Base-by-base conservation (phyloP, 2,113 vertebrate species). In the Gymnocephalus cernua region DNA sequence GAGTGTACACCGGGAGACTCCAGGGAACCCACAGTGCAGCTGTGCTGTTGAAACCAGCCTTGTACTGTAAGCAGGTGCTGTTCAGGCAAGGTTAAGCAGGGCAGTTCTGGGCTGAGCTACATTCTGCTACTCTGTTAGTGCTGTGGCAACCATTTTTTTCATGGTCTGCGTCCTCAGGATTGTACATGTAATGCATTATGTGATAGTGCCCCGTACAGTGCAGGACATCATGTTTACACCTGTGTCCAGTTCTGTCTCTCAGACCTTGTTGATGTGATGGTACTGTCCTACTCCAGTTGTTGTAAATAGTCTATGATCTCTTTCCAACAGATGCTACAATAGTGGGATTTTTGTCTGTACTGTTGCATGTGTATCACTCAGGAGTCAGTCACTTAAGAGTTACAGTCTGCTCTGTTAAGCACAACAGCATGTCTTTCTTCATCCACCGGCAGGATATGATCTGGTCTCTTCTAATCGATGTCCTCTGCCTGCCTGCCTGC, bases 391-490 rank as follows among this genome's bases (percentile, higher is more conserved):
- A 64, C 58, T 59, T 27, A 14, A 56, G 45, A 59, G 41, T 45
- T 7, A 45, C 6, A 64, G 62, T 44, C 16, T 68, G 19, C 61
- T 82, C 79, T 86, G 77, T 83, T 53, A 59, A 62, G 35, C 54
- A 50, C 57, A 82, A 23, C 18, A 57, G 47, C 64, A 14, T 13
- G 35, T 21, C 35, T 18, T 64, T 54, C 27, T 75, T 48, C 41
- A 41, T 77, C 61, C 54, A n/a, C 8, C 10, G 0, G 50, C 47
- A 77, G 58, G 12, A 69, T 38, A 47, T 64, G 41, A 80, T 62
- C 63, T 41, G 27, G 69, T 75, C 23, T 50, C 58, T 71, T 27
- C 35, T 61, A 64, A 80, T 79, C 58, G 13, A 87, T 78, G 51
- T 64, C 16, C 23, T 48, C 51, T 76, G 54, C 48, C 61, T 62